phyloP scores from a whole-genome alignment of 2,113 vertebrate genomes.

The Symphodus melops region DNA sequence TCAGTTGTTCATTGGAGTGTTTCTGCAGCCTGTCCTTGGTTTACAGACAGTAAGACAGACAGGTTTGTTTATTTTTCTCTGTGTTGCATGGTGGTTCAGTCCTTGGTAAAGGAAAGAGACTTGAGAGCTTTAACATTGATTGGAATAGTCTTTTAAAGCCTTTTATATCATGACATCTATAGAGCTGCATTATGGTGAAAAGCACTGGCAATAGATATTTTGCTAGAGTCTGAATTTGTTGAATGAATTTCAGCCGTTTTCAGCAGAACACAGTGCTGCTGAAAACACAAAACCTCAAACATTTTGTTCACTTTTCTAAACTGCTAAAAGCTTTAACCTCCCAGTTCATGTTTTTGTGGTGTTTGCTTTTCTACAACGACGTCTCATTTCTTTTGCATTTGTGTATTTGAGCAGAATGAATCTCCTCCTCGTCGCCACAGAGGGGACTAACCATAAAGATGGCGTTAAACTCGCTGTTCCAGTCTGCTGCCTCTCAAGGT shows the following conservation, averaged over 20 bases:
- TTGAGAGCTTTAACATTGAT: neutral
- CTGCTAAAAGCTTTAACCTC: neutral
- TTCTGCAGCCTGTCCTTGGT: neutral
- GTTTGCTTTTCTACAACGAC: neutral
- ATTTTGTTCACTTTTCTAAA: neutral
- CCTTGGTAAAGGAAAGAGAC: neutral
- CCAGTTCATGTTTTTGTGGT: neutral
- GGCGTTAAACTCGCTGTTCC: conserved; percentile 20
- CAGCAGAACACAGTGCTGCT: no score
- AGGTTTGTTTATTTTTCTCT: neutral
- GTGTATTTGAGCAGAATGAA: neutral
- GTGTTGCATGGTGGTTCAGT: neutral
- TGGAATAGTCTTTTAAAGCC: neutral
- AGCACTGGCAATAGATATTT: no score
- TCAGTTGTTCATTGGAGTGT: neutral
- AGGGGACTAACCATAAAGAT: neutral
- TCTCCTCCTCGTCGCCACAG: neutral
- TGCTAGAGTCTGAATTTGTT: no score
- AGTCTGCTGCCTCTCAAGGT: conserved; percentile 18
- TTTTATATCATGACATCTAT: neutral
- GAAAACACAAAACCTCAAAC: neutral
- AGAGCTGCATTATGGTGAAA: no score
- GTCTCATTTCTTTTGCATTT: neutral
- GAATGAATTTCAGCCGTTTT: no score
- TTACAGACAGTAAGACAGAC: neutral